Evolutionary conservation across 2,888 invertebrate species (phyloP), one percentile per base, ranked within the genome.

Genomic region (Metacarcinus magister): DNA sequence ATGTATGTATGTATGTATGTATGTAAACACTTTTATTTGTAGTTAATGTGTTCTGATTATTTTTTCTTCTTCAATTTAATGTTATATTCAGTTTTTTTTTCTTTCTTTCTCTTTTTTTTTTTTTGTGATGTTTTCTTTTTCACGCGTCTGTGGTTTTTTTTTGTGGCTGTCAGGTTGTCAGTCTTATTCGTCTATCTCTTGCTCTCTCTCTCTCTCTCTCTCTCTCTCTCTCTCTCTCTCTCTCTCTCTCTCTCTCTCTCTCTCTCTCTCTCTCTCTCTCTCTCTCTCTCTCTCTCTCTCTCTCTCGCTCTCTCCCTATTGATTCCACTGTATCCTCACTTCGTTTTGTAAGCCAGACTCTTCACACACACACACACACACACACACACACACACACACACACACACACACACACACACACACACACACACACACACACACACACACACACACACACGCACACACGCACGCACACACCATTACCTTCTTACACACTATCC

Each of bases 381-480:
- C 75, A 75, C 75, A 75, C 28, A 75, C 75, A 75, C 75, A 75
- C 75, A 75, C 75, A 75, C 75, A 75, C 75, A 75, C 75, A 75
- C 75, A 75, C 75, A 75, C 75, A 75, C 75, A 75, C 75, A 75
- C 75, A 75, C 82, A 82, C 82, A 82, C 82, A 82, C 82, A 82
- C 82, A 32, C 82, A 32, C 82, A 82, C 82, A 82, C 82, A 82
- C 82, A 82, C 82, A 82, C 82, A 82, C 82, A 82, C 82, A 82
- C 82, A 82, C 82, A 82, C 82, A 82, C 82, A 82, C 82, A 82
- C 82, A 82, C 82, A 82, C 82, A 82, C 82, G 32, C 82, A 82
- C 82, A 82, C 82, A 82, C 82, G 32, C 82, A 82, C 82, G 32
- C 82, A 82, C 82, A 82, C 82, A 82, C 82, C 82, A 28, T 32